Conservation (phyloP, 1,140 invertebrate genomes). For the Aethina tumida region DNA sequence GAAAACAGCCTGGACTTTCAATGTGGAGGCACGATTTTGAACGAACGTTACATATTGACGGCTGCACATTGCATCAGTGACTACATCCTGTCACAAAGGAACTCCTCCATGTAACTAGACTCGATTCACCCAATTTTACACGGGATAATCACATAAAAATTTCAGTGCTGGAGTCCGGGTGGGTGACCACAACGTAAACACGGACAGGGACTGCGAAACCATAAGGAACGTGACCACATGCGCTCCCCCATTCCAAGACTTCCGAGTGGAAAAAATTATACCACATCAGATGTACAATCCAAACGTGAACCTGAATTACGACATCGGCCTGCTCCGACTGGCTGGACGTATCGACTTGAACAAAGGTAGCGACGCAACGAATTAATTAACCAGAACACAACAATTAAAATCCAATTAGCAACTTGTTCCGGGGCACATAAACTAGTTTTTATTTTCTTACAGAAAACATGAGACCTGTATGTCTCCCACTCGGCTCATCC, state of each 20-base stretch:
- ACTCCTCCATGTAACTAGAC: slow-evolving; percentile 29
- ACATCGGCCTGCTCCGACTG: slow-evolving; percentile 53
- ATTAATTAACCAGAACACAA: not conserved
- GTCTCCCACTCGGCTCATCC: slow-evolving; percentile 40
- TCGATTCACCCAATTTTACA: not conserved
- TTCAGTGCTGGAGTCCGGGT: slow-evolving; percentile 44
- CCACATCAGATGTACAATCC: slow-evolving; percentile 44
- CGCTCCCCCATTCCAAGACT: slow-evolving; percentile 47
- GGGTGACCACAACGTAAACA: slow-evolving; percentile 50
- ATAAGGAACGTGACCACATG: slow-evolving; percentile 38
- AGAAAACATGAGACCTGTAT: slow-evolving; percentile 44
- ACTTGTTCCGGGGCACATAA: too few species aligned
- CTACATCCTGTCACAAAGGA: too few species aligned
- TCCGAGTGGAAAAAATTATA: slow-evolving; percentile 42
- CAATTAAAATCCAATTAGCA: slow-evolving; percentile 7
- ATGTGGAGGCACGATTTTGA: slow-evolving; percentile 58
- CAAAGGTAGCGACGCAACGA: slow-evolving; percentile 14
- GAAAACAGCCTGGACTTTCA: slow-evolving; percentile 39
- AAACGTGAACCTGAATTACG: slow-evolving; percentile 39
- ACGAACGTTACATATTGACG: slow-evolving; percentile 53
- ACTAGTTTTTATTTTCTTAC: slow-evolving; percentile 29
- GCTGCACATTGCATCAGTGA: slow-evolving; percentile 57
- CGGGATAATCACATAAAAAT: slow-evolving; percentile 10
- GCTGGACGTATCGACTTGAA: slow-evolving; percentile 13
- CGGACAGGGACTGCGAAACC: slow-evolving; percentile 48